phyloP scores from a whole-genome alignment of 2,113 vertebrate genomes.

The Mustela lutreola region DNA sequence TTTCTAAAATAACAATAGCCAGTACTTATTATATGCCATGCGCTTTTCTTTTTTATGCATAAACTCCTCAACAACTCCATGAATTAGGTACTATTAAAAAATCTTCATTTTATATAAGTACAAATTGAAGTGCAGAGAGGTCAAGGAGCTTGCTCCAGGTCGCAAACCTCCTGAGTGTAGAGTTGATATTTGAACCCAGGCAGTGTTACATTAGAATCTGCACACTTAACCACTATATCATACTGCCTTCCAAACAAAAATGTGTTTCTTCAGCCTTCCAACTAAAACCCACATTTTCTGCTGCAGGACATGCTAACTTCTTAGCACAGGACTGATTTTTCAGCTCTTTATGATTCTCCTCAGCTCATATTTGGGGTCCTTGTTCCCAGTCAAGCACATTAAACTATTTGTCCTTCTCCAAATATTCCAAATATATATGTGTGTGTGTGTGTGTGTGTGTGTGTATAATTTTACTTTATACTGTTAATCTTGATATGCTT shows the following conservation, averaged over 20 bases:
- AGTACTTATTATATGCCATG: background rate
- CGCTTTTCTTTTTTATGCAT: background rate
- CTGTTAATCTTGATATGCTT: background rate
- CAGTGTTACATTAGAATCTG: background rate
- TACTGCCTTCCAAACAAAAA: background rate
- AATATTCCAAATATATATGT: background rate
- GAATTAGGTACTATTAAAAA: background rate
- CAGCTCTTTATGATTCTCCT: background rate
- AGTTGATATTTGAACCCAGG: background rate
- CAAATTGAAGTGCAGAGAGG: background rate
- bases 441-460: background rate
- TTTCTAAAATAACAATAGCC: background rate
- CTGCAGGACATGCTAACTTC: background rate
- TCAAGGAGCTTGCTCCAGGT: background rate
- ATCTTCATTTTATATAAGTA: background rate
- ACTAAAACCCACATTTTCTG: background rate
- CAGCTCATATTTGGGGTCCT: background rate
- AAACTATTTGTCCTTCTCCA: background rate
- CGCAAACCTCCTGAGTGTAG: background rate
- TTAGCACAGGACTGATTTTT: background rate
- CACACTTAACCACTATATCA: background rate
- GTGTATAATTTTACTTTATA: background rate
- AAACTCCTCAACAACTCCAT: background rate
- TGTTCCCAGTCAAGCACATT: background rate
- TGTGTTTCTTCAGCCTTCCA: background rate